Conservation (phyloP, 2,113 vertebrate species). For the Nannospalax galili region DNA sequence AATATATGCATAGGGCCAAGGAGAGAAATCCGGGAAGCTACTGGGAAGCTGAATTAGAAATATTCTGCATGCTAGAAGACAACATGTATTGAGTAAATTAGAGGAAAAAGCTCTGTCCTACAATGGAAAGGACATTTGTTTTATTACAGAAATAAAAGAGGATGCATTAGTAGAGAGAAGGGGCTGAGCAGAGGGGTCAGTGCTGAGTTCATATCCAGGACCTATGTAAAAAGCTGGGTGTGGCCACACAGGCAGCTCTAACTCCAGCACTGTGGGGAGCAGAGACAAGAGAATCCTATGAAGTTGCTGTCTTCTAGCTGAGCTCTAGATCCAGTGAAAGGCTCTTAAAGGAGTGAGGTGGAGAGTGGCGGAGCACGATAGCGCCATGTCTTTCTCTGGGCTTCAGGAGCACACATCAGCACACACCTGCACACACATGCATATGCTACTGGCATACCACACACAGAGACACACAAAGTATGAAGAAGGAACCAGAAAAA, state of each 20-base stretch:
- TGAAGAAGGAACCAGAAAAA: background rate
- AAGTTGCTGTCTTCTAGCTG: background rate
- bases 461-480: background rate
- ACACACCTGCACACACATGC: no score
- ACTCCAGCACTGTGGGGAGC: no score
- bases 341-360: background rate
- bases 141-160: background rate
- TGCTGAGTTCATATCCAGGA: background rate
- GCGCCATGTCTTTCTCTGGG: background rate
- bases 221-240: background rate
- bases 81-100: background rate
- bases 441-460: no score
- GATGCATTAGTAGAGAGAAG: background rate
- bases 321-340: background rate
- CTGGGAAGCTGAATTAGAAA: background rate
- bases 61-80: background rate
- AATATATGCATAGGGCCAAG: background rate
- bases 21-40: background rate
- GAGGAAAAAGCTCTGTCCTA: background rate
- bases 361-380: background rate
- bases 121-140: background rate
- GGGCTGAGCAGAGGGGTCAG: background rate
- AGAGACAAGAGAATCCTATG: background rate
- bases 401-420: background rate
- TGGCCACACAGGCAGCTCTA: background rate